Conservation (phyloP, 2,888 invertebrate species). For the Ochlodes sylvanus region DNA sequence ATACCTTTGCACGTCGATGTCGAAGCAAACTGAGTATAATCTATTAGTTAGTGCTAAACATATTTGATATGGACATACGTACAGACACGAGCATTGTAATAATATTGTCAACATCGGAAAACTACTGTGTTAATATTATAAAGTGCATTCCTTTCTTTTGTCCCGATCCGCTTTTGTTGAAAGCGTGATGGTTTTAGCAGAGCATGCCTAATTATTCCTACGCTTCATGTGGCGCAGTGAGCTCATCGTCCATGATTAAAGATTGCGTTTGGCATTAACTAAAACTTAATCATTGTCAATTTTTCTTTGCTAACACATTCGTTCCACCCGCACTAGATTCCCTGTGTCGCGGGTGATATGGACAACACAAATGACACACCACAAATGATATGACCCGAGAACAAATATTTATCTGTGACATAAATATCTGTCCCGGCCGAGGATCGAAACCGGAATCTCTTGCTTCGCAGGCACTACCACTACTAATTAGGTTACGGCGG, state of each 20-base stretch:
- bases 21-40: constrained; percentile 58
- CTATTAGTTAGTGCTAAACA: constrained; percentile 70
- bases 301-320: too few relatives aligned
- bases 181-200: constrained; percentile 17
- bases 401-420: too few relatives aligned
- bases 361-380: too few relatives aligned
- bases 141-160: constrained; percentile 43
- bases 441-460: too few relatives aligned
- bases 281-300: not conserved
- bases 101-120: constrained; percentile 75
- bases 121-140: constrained; percentile 56
- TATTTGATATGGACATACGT: constrained; percentile 69
- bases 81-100: constrained; percentile 57
- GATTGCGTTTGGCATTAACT: not conserved
- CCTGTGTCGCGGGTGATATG: too few relatives aligned
- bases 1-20: constrained; percentile 46
- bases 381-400: too few relatives aligned
- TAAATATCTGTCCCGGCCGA: too few relatives aligned
- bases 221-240: constrained; percentile 12
- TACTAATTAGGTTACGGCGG: too few relatives aligned
- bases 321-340: too few relatives aligned
- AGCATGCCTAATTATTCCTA: constrained; percentile 12
- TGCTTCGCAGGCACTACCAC: too few relatives aligned
- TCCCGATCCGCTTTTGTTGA: constrained; percentile 31
- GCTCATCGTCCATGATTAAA: constrained; percentile 1